Base-by-base conservation (phyloP, 2,888 invertebrate genomes). In the Prosapia bicincta region DNA sequence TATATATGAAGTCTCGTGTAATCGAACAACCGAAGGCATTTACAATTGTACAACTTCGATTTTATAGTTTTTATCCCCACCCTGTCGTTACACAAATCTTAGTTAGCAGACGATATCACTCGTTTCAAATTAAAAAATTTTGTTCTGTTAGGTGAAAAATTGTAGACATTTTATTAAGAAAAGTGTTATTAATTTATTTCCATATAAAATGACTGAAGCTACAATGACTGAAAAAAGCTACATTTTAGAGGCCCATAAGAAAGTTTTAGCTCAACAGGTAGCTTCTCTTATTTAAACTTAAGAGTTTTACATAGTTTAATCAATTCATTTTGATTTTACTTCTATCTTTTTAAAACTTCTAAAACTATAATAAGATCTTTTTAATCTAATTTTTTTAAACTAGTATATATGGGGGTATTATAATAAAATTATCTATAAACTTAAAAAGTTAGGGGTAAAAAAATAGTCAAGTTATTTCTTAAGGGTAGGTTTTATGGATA, bases 241-340 rank as follows among this genome's bases (percentile, higher is more conserved):
- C 78, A 81, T 81, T 76, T 77, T 81, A 71, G 80, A 80, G 67
- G 74, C 78, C 70, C 80, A 81, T 70, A 80, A 78, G 77, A 67
- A 77, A 67, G 76, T 77, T 71, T 71, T 80, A 54, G 79, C 79
- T 77, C 80, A 80, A 80, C 80, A 80, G 80, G 80, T 80, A 79
- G 68, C 25, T 26, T 67, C 32, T 32, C 67, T 54, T 66, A 32
- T 66, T 71, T 69, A 32, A n/a, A n/a, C n/a, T n/a, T n/a, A n/a
- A n/a, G n/a, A n/a, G n/a, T n/a, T n/a, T n/a, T n/a, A n/a, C n/a
- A n/a, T n/a, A n/a, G n/a, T n/a, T n/a, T n/a, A n/a, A n/a, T n/a
- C n/a, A n/a, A n/a, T n/a, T n/a, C n/a, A n/a, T n/a, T n/a, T n/a
- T n/a, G n/a, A n/a, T n/a, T n/a, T n/a, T n/a, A n/a, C n/a, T n/a